These are phyloP conservation scores for Ophion ventricosus DNA, from an alignment of 2,888 invertebrate species.

Conservation along the genomic window DNA sequence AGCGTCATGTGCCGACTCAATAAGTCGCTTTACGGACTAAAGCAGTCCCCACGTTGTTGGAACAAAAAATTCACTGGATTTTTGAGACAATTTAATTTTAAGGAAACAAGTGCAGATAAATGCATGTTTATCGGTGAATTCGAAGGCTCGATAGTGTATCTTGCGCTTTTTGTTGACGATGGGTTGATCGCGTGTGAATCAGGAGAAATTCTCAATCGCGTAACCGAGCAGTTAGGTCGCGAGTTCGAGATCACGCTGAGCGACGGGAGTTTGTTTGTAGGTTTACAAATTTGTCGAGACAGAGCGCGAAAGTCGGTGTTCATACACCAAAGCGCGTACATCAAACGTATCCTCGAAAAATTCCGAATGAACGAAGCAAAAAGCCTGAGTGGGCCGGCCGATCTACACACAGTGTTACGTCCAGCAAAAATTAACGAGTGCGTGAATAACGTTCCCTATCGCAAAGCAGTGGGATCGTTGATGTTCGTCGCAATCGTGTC, in stretches of 20 bases:
- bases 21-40: neutral
- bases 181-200: neutral
- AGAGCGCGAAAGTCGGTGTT: neutral
- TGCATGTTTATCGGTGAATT: neutral
- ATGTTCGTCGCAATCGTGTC: conserved; percentile 60
- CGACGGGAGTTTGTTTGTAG: conserved; percentile 24
- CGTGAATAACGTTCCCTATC: neutral
- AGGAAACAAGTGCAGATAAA: neutral
- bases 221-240: neutral
- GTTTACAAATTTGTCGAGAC: conserved; percentile 32
- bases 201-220: neutral
- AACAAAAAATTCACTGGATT: neutral
- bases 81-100: neutral
- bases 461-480: conserved; percentile 62
- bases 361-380: conserved; percentile 14
- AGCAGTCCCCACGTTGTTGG: conserved; percentile 4
- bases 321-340: conserved; percentile 21
- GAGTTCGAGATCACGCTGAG: neutral
- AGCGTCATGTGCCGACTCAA: neutral
- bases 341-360: conserved; percentile 14
- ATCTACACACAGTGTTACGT: conserved; percentile 33
- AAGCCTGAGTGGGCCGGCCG: neutral
- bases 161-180: conserved; percentile 10
- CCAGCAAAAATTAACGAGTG: conserved; percentile 1
- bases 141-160: neutral